phyloP scores from a whole-genome alignment of 2,113 vertebrate genomes.

The Vanacampus margaritifer region DNA sequence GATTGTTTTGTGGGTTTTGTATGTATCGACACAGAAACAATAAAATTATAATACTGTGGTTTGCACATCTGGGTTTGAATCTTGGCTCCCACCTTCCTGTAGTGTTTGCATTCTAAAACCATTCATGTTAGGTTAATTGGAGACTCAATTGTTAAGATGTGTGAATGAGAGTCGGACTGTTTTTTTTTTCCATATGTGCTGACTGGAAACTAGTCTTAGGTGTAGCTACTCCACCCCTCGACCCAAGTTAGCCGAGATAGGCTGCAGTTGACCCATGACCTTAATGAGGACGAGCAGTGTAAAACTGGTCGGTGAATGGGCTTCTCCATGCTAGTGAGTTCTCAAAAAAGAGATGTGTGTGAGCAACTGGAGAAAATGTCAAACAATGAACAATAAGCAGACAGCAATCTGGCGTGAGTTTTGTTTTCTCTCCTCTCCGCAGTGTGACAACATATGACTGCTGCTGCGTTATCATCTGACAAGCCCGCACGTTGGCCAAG shows the following conservation, averaged over 20 bases:
- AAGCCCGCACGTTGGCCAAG: constrained; percentile 34
- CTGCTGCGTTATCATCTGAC: constrained; percentile 66
- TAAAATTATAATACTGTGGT: too few relatives aligned
- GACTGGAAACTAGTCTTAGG: neutral
- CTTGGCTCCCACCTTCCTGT: too few relatives aligned
- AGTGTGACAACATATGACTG: constrained; percentile 59
- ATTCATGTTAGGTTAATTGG: too few relatives aligned
- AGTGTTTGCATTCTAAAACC: too few relatives aligned
- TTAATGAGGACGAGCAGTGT: neutral
- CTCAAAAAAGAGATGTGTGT: too few relatives aligned
- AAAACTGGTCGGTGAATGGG: neutral
- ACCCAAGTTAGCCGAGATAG: neutral
- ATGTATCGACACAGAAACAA: too few relatives aligned
- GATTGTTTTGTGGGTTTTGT: too few relatives aligned
- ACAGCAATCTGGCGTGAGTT: neutral
- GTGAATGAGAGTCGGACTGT: neutral
- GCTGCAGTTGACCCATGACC: neutral
- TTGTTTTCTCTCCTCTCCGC: constrained; percentile 17
- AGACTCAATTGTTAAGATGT: too few relatives aligned
- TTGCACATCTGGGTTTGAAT: too few relatives aligned
- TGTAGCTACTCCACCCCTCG: neutral
- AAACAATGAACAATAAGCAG: neutral
- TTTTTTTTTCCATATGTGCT: neutral
- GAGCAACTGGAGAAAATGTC: neutral
- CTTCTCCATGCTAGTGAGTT: too few relatives aligned